Evolutionary conservation across 2,797 vertebrate species (phyloP).

Genomic region (Eupleurogrammus muticus): DNA sequence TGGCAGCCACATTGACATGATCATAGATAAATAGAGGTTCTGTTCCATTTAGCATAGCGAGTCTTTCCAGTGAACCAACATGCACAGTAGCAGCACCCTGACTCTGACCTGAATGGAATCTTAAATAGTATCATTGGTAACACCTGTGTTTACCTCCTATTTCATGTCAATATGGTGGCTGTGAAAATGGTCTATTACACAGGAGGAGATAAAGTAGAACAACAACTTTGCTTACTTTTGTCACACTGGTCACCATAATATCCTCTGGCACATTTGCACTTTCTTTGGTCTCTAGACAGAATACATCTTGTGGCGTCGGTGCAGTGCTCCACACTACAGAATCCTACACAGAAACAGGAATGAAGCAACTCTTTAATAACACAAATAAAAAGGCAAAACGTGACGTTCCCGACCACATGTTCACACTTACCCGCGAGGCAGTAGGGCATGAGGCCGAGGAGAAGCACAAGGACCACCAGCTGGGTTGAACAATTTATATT

Average conservation of each 20-base stretch:
- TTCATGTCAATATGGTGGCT: no score
- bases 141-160: no score
- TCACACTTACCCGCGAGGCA: conserved; percentile 56
- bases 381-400: not conserved
- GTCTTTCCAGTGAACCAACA: no score
- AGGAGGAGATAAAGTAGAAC: not conserved
- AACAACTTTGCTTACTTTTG: conserved; percentile 55
- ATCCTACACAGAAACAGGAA: conserved; percentile 46
- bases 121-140: no score
- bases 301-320: conserved; percentile 58
- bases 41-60: no score
- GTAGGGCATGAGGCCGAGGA: conserved; percentile 33
- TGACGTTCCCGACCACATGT: not conserved
- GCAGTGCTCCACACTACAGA: conserved; percentile 74
- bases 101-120: no score
- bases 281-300: conserved; percentile 57
- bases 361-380: rapidly evolving
- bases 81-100: no score
- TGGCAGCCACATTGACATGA: not conserved
- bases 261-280: conserved; percentile 74
- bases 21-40: no score
- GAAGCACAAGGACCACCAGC: conserved; percentile 56
- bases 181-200: no score
- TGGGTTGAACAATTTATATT: conserved; percentile 14
- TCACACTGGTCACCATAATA: conserved; percentile 80